A percentile compares a stretch with the other conserved stretches of the same genome.
Conservation (phyloP, 2,888 invertebrate genomes). For the Prionchulus punctatus region DNA sequence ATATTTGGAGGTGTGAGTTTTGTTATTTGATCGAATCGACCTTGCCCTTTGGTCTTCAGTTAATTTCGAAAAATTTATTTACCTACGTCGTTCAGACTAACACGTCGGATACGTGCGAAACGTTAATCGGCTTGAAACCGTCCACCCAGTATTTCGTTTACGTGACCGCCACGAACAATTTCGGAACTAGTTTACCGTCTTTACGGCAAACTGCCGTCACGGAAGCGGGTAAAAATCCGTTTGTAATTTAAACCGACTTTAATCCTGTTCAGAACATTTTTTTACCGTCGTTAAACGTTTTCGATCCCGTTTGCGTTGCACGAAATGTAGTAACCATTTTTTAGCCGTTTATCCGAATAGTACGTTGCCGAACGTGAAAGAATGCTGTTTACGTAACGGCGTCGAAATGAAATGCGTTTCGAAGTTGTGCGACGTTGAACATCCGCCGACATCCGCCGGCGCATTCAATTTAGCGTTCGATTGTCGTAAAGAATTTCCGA, state of each 20-base stretch:
- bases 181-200: constrained; percentile 63
- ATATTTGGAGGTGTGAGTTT: constrained; percentile 14
- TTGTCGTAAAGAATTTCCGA: constrained; percentile 20
- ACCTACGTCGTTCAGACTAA: constrained; percentile 41
- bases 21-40: neutral
- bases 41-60: neutral
- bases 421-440: constrained; percentile 19
- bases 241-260: too few relatives aligned
- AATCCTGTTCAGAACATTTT: too few relatives aligned
- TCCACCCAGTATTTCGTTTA: constrained; percentile 59
- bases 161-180: constrained; percentile 57
- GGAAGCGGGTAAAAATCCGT: constrained; percentile 18
- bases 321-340: neutral
- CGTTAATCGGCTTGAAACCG: constrained; percentile 48
- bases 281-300: too few relatives aligned
- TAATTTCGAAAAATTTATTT: neutral
- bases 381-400: constrained; percentile 17
- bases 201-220: constrained; percentile 59
- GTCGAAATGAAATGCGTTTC: constrained; percentile 17
- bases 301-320: too few relatives aligned
- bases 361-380: constrained; percentile 13
- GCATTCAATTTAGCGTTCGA: constrained; percentile 20
- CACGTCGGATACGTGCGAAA: constrained; percentile 46
- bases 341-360: neutral
- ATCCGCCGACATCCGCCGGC: constrained; percentile 16